Conservation (phyloP, 2,797 vertebrate genomes). For the Sebastes kiyomatsui region DNA sequence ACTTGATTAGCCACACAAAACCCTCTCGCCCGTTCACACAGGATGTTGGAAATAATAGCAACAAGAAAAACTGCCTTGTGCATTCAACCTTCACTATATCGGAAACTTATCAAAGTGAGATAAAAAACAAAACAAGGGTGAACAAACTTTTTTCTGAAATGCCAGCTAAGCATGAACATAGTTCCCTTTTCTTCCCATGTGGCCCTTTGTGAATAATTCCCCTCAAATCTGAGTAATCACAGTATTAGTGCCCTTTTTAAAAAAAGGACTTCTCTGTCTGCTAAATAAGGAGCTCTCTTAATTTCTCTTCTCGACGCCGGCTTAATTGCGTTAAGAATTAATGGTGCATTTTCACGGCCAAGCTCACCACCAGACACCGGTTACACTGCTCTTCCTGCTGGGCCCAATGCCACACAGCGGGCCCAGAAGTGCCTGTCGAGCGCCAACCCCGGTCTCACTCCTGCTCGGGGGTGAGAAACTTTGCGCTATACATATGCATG, state of each 20-base stretch:
- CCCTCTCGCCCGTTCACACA: neutral
- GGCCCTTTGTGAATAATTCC: constrained; percentile 66
- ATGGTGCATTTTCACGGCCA: constrained; percentile 92
- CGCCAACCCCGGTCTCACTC: constrained; percentile 61
- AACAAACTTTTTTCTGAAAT: constrained; percentile 49
- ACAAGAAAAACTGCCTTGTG: neutral
- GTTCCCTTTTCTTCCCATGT: constrained; percentile 53
- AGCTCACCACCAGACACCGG: constrained; percentile 88
- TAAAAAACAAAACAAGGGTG: constrained; percentile 40
- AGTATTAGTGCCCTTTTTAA: constrained; percentile 86
- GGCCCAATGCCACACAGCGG: constrained; percentile 89
- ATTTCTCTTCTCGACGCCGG: constrained; percentile 91
- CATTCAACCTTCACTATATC: constrained; percentile 31
- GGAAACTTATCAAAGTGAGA: constrained; percentile 45
- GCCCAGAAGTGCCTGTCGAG: constrained; percentile 87
- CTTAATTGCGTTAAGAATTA: constrained; percentile 97
- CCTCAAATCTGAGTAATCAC: constrained; percentile 86
- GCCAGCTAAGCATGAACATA: constrained; percentile 58
- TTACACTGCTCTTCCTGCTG: constrained; percentile 92
- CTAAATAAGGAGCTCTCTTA: constrained; percentile 91
- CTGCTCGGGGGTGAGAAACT: constrained; percentile 84
- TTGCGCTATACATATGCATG: constrained; percentile 80
- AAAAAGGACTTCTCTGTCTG: constrained; percentile 87
- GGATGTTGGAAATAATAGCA: constrained; percentile 19
- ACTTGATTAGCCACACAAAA: constrained; percentile 51